Conservation (phyloP, 1,140 invertebrate species). For the Brachionus rotundiformis region DNA sequence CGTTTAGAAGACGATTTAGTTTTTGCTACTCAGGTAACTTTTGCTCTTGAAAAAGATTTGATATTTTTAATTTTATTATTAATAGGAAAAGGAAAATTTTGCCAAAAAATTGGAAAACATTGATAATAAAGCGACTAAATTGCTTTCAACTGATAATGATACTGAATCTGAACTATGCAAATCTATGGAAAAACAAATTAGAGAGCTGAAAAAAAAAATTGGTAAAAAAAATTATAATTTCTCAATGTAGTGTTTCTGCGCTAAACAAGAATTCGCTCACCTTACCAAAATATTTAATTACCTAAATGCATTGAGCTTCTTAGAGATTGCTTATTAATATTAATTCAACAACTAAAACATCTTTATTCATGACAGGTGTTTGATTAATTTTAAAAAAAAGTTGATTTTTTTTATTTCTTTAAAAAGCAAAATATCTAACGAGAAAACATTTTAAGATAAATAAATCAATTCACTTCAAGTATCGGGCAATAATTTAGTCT, state of each 20-base stretch:
- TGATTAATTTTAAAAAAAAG: no score
- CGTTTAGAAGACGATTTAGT: conserved; percentile 50
- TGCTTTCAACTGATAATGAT: neutral
- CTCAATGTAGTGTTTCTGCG: neutral
- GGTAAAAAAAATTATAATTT: neutral
- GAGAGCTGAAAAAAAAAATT: conserved; percentile 42
- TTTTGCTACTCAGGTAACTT: conserved; percentile 27
- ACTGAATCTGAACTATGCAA: conserved; percentile 13
- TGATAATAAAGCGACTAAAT: conserved; percentile 40
- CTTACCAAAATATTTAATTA: neutral
- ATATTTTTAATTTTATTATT: neutral
- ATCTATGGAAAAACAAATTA: conserved; percentile 45
- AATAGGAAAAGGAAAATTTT: conserved; percentile 47
- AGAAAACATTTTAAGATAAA: neutral
- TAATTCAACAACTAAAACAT: no score
- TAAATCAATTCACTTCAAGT: neutral
- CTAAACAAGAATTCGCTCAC: neutral
- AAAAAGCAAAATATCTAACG: neutral
- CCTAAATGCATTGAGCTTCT: neutral
- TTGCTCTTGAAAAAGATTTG: neutral
- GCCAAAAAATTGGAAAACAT: conserved; percentile 16
- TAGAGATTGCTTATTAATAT: no score
- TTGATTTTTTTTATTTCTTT: no score
- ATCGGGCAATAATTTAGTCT: neutral
- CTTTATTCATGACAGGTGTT: no score